A percentile compares a stretch with the other conserved stretches of the same genome.
Evolutionary conservation across 1,140 invertebrate species (phyloP).

Genomic region (Drosophila tani): DNA sequence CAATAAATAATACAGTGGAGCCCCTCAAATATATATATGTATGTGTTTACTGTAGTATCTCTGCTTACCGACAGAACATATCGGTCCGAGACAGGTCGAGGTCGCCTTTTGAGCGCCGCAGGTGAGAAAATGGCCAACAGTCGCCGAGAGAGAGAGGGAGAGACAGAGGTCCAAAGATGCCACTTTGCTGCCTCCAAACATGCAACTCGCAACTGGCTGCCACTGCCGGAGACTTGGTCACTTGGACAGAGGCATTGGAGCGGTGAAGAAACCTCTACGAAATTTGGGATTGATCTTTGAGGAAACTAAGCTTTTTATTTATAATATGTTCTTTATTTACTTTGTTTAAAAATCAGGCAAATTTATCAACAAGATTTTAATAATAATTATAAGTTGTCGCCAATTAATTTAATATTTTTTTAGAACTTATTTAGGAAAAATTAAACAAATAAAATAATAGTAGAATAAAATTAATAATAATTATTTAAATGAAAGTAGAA

Average conservation of each 20-base stretch:
- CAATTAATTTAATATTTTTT: neutral
- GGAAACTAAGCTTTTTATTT: neutral
- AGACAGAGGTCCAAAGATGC: conserved; percentile 42
- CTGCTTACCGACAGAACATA: conserved; percentile 39
- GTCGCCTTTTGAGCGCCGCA: conserved; percentile 65
- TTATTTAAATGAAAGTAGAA: no score
- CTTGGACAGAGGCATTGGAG: neutral
- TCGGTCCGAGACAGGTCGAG: conserved; percentile 74
- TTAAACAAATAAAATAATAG: neutral
- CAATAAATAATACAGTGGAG: conserved; percentile 75
- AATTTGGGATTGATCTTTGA: neutral
- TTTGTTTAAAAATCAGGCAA: neutral
- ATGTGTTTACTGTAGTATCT: conserved; percentile 16
- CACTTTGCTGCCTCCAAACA: conserved; percentile 40
- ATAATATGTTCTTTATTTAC: neutral
- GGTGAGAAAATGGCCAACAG: conserved; percentile 68
- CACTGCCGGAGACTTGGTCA: conserved; percentile 15
- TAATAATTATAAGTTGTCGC: no score
- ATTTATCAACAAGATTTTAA: neutral
- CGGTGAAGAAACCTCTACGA: neutral
- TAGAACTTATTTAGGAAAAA: neutral
- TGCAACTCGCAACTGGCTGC: conserved; percentile 41
- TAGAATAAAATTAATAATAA: no score
- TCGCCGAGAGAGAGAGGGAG: conserved; percentile 17
- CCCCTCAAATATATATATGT: conserved; percentile 34